Evolutionary conservation across 2,888 invertebrate species (phyloP).

Genomic region (Mactromeris polynyma): DNA sequence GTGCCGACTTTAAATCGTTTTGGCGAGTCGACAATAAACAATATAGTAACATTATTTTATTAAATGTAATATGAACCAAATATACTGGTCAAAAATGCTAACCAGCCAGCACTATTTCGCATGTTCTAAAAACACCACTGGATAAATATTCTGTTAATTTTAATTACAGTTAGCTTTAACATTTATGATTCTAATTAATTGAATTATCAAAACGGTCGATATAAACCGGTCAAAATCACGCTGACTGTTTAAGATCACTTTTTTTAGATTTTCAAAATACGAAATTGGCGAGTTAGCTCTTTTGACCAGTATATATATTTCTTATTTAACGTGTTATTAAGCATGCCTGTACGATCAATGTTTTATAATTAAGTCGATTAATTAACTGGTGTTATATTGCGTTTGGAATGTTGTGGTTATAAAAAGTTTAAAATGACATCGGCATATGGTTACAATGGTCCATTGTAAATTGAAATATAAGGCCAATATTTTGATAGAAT

Average conservation of each 20-base stretch:
- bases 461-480: not conserved
- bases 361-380: slow-evolving; percentile 2
- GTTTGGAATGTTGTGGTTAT: not conserved
- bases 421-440: not conserved
- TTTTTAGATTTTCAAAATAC: too few species aligned
- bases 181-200: too few species aligned
- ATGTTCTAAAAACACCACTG: too few species aligned
- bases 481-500: not conserved
- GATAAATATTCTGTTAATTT: too few species aligned
- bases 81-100: too few species aligned
- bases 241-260: too few species aligned
- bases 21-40: not conserved
- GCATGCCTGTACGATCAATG: not conserved
- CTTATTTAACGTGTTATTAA: not conserved
- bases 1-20: not conserved
- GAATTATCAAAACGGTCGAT: too few species aligned
- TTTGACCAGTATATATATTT: too few species aligned
- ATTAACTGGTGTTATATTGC: not conserved
- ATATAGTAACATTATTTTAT: not conserved
- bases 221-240: too few species aligned
- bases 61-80: not conserved
- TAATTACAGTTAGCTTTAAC: too few species aligned
- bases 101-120: too few species aligned
- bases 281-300: too few species aligned
- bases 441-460: not conserved